Evolutionary conservation across 2,888 invertebrate genomes (phyloP).

Genomic region (Eupithecia abbreviata): DNA sequence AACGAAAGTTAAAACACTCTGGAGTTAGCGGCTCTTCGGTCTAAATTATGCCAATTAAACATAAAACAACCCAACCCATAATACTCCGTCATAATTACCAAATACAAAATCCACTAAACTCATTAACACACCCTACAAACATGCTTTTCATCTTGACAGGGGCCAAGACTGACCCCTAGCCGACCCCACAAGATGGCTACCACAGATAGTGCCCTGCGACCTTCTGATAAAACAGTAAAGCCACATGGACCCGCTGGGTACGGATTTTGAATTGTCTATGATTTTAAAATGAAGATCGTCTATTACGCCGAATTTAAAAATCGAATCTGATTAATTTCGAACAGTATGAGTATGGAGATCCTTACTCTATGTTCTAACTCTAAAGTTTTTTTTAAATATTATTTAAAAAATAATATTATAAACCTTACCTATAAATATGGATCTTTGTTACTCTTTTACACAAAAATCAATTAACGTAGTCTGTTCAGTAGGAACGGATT

Average conservation of each 20-base stretch:
- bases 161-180: conserved; percentile 64
- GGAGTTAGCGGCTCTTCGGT: background rate
- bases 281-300: conserved; percentile 26
- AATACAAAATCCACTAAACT: conserved; percentile 62
- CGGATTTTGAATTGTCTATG: conserved; percentile 34
- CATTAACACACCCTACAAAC: conserved; percentile 74
- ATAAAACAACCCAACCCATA: conserved; percentile 30
- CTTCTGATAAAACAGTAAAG: conserved; percentile 73
- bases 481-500: no score
- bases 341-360: background rate
- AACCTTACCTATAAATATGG: no score
- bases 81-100: conserved; percentile 43
- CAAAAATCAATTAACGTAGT: no score
- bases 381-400: background rate
- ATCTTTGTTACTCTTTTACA: no score
- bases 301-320: background rate
- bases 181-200: conserved; percentile 68
- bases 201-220: conserved; percentile 75
- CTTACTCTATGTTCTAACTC: background rate
- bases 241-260: conserved; percentile 59
- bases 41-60: background rate
- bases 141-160: conserved; percentile 77
- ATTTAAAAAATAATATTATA: background rate
- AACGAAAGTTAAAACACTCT: background rate
- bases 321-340: background rate